Evolutionary conservation across 2,113 vertebrate species (phyloP), one percentile per base, ranked within the genome.

Genomic region (Epinephelus lanceolatus): DNA sequence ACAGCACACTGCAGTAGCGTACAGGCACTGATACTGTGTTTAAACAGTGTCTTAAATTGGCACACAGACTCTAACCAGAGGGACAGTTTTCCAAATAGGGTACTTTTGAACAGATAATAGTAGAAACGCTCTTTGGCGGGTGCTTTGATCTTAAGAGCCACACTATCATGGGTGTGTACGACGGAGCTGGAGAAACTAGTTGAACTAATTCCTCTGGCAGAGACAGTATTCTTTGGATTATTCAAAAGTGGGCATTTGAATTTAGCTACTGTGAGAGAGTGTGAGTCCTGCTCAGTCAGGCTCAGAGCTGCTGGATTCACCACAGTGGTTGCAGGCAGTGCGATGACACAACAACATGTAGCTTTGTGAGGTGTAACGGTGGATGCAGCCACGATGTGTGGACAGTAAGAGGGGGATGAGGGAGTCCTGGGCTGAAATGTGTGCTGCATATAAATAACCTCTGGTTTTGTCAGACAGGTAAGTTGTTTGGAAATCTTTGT

Each of bases 171-270:
- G 15, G 55, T 59, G 51, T 68, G 40, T 56, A 23, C 60, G 76
- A 73, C 75, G 6, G 45, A 85, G 76, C 59, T 6, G 8, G 27
- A 75, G 51, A 55, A 69, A 70, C 71, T 25, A 71, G 80, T 56
- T 74, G 59, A 76, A 86, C 68, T 47, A 40, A 81, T 59, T 85
- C 40, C 23, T 72, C 61, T 71, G 56, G 68, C 49, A 81, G 57
- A 61, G 37, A 70, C 12, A 13, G 15, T 0, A 19, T 47, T 49
- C 27, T 76, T 83, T 17, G 86, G 63, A 82, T 80, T 76, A 83
- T 70, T 88, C 62, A 78, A n/a, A 83, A 49, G 61, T 55, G 76
- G 73, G 61, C 27, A 53, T 85, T 86, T 81, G 52, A 61, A 55
- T 67, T 45, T 30, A 83, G 73, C 67, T 47, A 42, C 62, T 30